Evolutionary conservation across 2,113 vertebrate species (phyloP), one percentile per base, ranked within the genome.

Genomic region (Coryphaenoides rupestris): DNA sequence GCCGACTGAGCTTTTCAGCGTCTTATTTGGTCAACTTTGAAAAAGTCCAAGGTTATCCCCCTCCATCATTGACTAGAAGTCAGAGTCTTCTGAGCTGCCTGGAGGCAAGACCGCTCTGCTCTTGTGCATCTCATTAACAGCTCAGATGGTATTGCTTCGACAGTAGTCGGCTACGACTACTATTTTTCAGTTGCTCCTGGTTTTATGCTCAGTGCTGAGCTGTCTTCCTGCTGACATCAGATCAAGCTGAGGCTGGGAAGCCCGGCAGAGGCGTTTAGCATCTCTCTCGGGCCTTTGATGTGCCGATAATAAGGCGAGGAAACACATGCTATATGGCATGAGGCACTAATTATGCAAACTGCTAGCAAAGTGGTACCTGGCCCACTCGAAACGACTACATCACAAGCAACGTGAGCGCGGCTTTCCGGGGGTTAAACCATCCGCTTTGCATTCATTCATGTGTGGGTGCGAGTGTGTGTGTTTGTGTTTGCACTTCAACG

Each of bases 241-340:
- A 60, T 64, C 52, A 4, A 69, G 52, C 19, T 28, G 15, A 64
- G 60, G 28, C 54, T 71, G 57, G 66, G 55, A 69, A 62, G 63
- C 52, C 46, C 12, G n/a, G 55, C n/a, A 13, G 15, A 62, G 16
- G 55, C 24, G 21, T 70, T 66, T 47, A 40, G 33, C 33, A 53
- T 53, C 26, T 28, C 55, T 66, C 7, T 33, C 22, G 40, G 33
- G 66, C 55, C 16, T 69, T 68, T 76, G 58, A 72, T 58, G 62
- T 0, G 1, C 10, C 15, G 65, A 68, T 68, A 71, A 68, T 22
- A 45, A 64, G 65, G 58, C 24, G 50, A 40, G 63, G 47, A 66
- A 67, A 67, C 53, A 23, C 54, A 60, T 5, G 9, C 26, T 12
- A 40, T 12, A 40, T 22, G 3, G 54, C 55, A 3, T n/a, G 13